Evolutionary conservation across 1,140 invertebrate genomes (phyloP), one percentile per base, ranked within the genome.

Genomic region (Atta cephalotes): DNA sequence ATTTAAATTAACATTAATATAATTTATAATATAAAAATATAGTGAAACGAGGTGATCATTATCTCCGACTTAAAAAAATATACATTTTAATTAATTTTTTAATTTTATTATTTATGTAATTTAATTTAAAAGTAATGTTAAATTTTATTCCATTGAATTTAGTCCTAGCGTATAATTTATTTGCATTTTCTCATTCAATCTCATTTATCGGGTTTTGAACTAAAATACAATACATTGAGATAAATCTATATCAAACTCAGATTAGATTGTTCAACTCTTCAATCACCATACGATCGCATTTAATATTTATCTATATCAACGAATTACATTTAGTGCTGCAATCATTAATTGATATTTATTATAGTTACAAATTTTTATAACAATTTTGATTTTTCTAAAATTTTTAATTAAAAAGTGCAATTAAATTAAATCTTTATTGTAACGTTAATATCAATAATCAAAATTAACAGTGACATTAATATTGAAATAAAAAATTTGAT

Each of bases 231-330:
- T 78, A 45, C 18, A 6, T 3, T 63, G 10, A 56, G 2, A 77
- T 56, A 62, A 31, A 49, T 77, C 16, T 25, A 49, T 78, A 21
- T 63, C 58, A 62, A 62, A 62, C 45, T 25, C 9, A 45, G 35
- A 77, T 77, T 60, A 77, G 25, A 31, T 31, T 31, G 31, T 31
- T 31, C 31, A 31, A 62, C 7, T 16, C 5, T 45, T 71, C 14
- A 71, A 51, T 39, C 3, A 25, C 3, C 62, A 6, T n/a, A 56
- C 39, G 16, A 62, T 63, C 35, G 25, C 16, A 49, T 78, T 25
- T 45, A 78, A 63, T n/a, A 10, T 28, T 63, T 77, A 77, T 39
- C 4, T 21, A 58, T 56, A 77, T 45, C 28, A 77, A 28, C 21
- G 10, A 16, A 77, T 10, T 76, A 6, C 18, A 76, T 58, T 28